Conservation (phyloP, 35 echinoderm and acorn worm species). For the Lytechinus pictus region DNA sequence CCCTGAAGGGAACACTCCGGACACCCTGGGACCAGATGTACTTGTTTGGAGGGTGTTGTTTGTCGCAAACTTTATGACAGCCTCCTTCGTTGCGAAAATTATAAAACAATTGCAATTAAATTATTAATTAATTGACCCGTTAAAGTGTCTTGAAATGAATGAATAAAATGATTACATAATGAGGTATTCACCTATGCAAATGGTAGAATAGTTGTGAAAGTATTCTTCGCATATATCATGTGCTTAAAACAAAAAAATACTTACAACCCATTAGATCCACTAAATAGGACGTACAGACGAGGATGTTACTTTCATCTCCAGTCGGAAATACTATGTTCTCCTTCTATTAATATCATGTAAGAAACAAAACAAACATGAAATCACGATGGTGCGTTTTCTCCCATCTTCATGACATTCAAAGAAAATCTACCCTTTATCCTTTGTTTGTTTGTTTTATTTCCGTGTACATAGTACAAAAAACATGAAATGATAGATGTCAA, state of each 20-base stretch:
- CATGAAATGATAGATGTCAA: too few relatives aligned
- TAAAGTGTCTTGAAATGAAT: not conserved
- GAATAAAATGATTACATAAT: too few relatives aligned
- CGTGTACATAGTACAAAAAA: too few relatives aligned
- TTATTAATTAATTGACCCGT: not conserved
- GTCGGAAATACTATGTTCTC: not conserved
- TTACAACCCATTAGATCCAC: not conserved
- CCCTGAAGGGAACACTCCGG: constrained; percentile 94
- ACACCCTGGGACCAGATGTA: constrained; percentile 90
- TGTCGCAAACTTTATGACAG: too few relatives aligned
- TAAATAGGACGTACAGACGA: not conserved
- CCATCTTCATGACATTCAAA: too few relatives aligned
- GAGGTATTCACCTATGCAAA: too few relatives aligned
- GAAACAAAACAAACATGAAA: too few relatives aligned
- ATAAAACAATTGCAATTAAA: not conserved
- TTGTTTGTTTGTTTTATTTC: not conserved
- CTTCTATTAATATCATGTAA: too few relatives aligned
- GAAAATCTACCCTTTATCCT: not conserved
- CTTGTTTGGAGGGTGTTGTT: constrained; percentile 65
- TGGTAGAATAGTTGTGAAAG: too few relatives aligned
- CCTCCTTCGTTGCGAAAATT: too few relatives aligned
- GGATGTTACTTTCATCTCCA: not conserved
- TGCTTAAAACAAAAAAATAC: not conserved
- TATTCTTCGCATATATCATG: too few relatives aligned
- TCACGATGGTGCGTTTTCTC: too few relatives aligned